These are phyloP conservation scores for Ephestia elutella DNA, from an alignment of 1,140 invertebrate genomes.

Conservation along the genomic window DNA sequence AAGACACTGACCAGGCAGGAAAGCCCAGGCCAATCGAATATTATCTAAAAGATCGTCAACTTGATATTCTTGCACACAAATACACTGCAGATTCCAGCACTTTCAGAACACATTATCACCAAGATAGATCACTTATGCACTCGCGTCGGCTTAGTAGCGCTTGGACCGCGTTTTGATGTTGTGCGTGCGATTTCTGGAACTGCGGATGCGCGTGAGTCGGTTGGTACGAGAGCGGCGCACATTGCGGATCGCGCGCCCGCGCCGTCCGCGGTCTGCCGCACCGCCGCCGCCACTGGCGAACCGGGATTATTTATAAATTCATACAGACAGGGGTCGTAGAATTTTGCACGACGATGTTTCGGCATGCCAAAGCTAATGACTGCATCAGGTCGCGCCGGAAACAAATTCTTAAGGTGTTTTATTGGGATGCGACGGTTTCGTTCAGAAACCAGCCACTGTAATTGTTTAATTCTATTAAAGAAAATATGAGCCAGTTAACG, in stretches of 20 bases:
- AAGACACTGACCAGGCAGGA: conserved; percentile 9
- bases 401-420: conserved; percentile 18
- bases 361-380: conserved; percentile 58
- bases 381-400: conserved; percentile 59
- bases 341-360: conserved; percentile 55
- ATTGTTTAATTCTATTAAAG: neutral
- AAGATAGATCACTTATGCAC: conserved; percentile 3
- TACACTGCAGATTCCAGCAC: neutral
- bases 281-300: conserved; percentile 66
- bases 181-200: conserved; percentile 15
- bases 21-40: neutral
- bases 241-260: conserved; percentile 57
- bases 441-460: neutral
- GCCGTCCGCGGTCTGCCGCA: conserved; percentile 66
- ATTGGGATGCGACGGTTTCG: neutral
- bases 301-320: conserved; percentile 72
- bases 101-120: neutral
- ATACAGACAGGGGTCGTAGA: conserved; percentile 71
- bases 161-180: conserved; percentile 8
- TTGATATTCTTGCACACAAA: neutral
- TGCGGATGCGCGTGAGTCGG: conserved; percentile 17
- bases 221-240: conserved; percentile 33
- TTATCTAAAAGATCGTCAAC: neutral
- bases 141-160: neutral
- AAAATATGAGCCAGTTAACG: neutral